A percentile compares a stretch with the other conserved stretches of the same genome.
Evolutionary conservation across 1,140 invertebrate genomes (phyloP).

Genomic region (Macrobrachium rosenbergii): DNA sequence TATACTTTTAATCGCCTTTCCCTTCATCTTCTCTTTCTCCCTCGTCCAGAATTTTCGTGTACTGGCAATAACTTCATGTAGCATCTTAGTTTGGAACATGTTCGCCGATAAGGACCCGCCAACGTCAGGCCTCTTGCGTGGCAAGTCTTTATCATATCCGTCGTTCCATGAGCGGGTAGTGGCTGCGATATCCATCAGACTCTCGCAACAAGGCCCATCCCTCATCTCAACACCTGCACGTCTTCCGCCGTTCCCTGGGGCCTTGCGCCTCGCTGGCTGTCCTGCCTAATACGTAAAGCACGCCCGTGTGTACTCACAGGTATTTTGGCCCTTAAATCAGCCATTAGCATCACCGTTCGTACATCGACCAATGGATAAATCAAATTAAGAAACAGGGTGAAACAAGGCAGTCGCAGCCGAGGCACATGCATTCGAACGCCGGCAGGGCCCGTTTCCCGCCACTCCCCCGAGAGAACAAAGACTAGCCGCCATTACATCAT

Average conservation of each 20-base stretch:
- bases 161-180: conserved; percentile 43
- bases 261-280: not conserved
- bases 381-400: conserved; percentile 42
- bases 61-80: conserved; percentile 28
- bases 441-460: conserved; percentile 57
- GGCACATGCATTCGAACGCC: conserved; percentile 59
- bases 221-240: conserved; percentile 44
- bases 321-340: conserved; percentile 40
- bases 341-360: conserved; percentile 49
- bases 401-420: conserved; percentile 48
- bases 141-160: conserved; percentile 45
- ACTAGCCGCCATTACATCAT: conserved; percentile 61
- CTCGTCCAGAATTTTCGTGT: not conserved
- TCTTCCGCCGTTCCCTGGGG: not conserved
- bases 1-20: not conserved
- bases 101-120: conserved; percentile 5
- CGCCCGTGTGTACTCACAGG: conserved; percentile 1
- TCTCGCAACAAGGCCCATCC: conserved; percentile 52
- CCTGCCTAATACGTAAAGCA: conserved; percentile 16
- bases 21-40: not conserved
- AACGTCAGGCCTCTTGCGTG: conserved; percentile 40
- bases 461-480: conserved; percentile 62
- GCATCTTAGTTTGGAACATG: conserved; percentile 59
- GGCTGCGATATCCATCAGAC: conserved; percentile 55
- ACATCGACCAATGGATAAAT: conserved; percentile 35